Conservation (phyloP, 2,888 invertebrate genomes). For the Gymnoscelis rufifasciata region DNA sequence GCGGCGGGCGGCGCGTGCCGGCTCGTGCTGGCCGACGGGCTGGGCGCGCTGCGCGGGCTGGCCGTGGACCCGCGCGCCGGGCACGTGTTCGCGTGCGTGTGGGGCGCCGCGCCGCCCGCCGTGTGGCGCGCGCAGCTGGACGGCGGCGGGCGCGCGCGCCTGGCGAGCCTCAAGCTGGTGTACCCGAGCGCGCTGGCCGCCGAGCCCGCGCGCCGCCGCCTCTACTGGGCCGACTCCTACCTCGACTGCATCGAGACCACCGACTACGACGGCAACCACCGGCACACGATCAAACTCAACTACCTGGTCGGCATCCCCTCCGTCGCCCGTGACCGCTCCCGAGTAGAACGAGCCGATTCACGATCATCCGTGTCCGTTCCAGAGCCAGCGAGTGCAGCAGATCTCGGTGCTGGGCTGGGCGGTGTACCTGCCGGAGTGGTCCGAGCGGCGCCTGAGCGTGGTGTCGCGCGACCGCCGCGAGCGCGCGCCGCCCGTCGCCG, state of each 20-base stretch:
- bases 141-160: constrained; percentile 76
- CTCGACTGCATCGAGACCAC: constrained; percentile 88
- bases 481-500: constrained; percentile 7
- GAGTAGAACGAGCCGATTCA: too few species aligned
- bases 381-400: constrained; percentile 83
- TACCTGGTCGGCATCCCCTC: constrained; percentile 59
- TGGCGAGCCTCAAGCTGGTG: constrained; percentile 84
- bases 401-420: constrained; percentile 86
- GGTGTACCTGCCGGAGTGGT: constrained; percentile 86
- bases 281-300: constrained; percentile 79
- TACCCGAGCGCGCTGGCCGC: constrained; percentile 87
- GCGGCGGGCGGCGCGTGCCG: constrained; percentile 81
- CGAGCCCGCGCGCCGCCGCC: constrained; percentile 83
- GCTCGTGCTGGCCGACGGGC: constrained; percentile 82
- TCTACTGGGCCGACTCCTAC: constrained; percentile 91
- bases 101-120: constrained; percentile 82
- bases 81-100: constrained; percentile 87
- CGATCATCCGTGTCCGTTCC: constrained; percentile 25
- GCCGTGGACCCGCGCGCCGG: constrained; percentile 82
- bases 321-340: too few species aligned
- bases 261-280: constrained; percentile 85
- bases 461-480: constrained; percentile 40
- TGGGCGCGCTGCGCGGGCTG: constrained; percentile 85
- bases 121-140: constrained; percentile 83
- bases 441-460: constrained; percentile 80